Conservation (phyloP, 1,140 invertebrate genomes). For the Drosophila biarmipes region DNA sequence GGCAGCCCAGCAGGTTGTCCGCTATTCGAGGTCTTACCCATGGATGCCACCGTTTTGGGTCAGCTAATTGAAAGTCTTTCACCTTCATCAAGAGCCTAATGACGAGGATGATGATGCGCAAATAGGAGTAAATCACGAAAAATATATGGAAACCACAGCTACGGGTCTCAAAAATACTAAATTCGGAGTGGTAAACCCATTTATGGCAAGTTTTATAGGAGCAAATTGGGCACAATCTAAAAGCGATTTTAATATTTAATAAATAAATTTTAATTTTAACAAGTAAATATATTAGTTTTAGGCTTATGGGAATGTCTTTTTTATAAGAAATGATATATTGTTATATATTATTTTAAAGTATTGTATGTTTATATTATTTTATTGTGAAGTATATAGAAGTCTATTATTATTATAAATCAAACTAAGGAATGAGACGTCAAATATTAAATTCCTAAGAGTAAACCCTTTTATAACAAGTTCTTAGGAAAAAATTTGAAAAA, state of each 20-base stretch:
- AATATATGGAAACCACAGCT: background rate
- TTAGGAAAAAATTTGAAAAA: too few relatives aligned
- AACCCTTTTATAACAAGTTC: too few relatives aligned
- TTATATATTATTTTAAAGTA: too few relatives aligned
- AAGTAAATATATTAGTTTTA: background rate
- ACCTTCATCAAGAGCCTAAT: constrained; percentile 25
- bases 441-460: too few relatives aligned
- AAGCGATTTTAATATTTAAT: background rate
- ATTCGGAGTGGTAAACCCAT: background rate
- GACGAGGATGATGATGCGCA: constrained; percentile 18
- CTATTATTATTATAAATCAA: too few relatives aligned
- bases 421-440: too few relatives aligned
- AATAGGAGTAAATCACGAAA: constrained; percentile 29
- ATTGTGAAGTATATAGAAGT: too few relatives aligned
- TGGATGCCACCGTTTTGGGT: constrained; percentile 21
- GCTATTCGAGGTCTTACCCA: constrained; percentile 16
- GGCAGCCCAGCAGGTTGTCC: constrained; percentile 70
- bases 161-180: background rate
- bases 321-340: too few relatives aligned
- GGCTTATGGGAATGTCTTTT: too few relatives aligned
- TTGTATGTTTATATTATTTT: too few relatives aligned
- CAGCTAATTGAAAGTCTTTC: constrained; percentile 52
- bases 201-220: background rate
- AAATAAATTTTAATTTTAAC: background rate
- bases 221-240: background rate